These are phyloP conservation scores for Drosophila obscura DNA, from an alignment of 1,140 invertebrate genomes.

Conservation along the genomic window DNA sequence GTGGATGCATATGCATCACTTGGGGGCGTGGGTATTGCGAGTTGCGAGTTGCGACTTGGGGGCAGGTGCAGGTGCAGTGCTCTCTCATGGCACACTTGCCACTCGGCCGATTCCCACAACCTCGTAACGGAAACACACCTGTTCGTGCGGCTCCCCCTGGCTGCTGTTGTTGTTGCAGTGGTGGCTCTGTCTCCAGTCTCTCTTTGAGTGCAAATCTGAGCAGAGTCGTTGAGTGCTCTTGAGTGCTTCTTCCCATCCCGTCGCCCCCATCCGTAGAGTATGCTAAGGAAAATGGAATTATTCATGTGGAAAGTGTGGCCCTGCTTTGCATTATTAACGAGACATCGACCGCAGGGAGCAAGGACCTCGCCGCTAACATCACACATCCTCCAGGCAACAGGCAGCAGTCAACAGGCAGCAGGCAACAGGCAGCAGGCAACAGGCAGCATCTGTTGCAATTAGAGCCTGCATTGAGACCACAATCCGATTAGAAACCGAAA, in stretches of 20 bases:
- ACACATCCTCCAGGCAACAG: neutral
- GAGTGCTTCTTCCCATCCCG: constrained; percentile 4
- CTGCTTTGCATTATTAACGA: constrained; percentile 51
- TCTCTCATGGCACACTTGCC: constrained; percentile 34
- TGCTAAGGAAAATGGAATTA: constrained; percentile 38
- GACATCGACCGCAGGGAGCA: constrained; percentile 32
- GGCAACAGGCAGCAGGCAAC: neutral
- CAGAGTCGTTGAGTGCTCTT: neutral
- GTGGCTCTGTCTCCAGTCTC: neutral
- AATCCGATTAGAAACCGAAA: neutral
- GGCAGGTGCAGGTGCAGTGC: constrained; percentile 38
- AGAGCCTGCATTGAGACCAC: constrained; percentile 51
- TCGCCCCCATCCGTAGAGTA: constrained; percentile 25
- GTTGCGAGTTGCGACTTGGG: neutral
- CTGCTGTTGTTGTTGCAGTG: too few relatives aligned
- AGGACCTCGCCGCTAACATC: constrained; percentile 40
- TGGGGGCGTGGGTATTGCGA: neutral
- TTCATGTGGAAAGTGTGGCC: constrained; percentile 25
- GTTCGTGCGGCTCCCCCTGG: neutral
- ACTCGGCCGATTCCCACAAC: constrained; percentile 39
- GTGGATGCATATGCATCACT: constrained; percentile 33
- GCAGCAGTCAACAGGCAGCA: too few relatives aligned
- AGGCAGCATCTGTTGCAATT: constrained; percentile 46
- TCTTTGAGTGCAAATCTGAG: constrained; percentile 10
- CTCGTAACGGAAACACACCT: constrained; percentile 30